Evolutionary conservation across 2,797 vertebrate species (phyloP), one percentile per base, ranked within the genome.

Genomic region (Leptoclinus maculatus): DNA sequence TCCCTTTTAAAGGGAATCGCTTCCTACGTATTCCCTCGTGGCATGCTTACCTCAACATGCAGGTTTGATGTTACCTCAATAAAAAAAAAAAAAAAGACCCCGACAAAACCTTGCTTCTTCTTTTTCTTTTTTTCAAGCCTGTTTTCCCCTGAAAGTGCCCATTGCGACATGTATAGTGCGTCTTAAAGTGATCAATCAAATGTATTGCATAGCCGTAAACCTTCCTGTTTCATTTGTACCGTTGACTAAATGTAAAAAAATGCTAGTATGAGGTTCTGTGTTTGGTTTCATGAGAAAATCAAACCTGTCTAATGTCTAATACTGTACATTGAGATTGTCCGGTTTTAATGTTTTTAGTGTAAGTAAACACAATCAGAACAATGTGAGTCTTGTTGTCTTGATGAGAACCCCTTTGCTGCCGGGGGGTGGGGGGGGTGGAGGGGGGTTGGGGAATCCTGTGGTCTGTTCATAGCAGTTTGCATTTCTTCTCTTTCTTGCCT

Each of bases 391-490:
- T 95, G 92, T 93, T 92, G 89, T 92, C 87, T 90, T 87, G 86
- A 88, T 93, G 95, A 96, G 96, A 91, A 95, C 94, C 95, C 90
- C 95, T 95, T 92, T 90, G 92, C 95, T 95, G 90, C 92, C 93
- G 92, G 92, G 94, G 76, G 36, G 43, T 13, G 34, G 63, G 41
- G 32, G 58, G 5, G 73, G 49, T 60, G 67, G 76, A 19, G 68
- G 65, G 16, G 45, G 75, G n/a, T 1, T 29, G 94, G 94, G 93
- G 90, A 12, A 79, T 95, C 91, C 94, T 96, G 95, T 96, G 96
- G 96, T 97, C 95, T 97, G 96, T 97, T 97, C 95, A 95, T 96
- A 96, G 94, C 94, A 94, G 95, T 98, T 96, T 97, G 95, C 96
- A 91, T 90, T 89, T 96, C 93, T 97, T 97, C 91, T 95, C 92